phyloP scores from a whole-genome alignment of 2,888 invertebrate species.

The Copidosoma aretas region DNA sequence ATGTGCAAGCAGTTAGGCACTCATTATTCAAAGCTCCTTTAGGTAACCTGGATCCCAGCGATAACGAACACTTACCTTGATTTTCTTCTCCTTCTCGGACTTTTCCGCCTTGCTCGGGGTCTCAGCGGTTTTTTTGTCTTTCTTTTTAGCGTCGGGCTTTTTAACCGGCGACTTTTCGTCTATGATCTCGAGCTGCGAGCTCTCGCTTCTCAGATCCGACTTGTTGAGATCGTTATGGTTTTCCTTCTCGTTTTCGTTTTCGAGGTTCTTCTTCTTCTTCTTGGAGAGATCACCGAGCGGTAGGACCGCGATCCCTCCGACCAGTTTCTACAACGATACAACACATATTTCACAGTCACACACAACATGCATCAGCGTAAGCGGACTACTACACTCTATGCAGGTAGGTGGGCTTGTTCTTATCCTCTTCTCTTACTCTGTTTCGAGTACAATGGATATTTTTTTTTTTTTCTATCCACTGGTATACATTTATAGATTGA shows the following conservation, averaged over 20 bases:
- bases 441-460: slow-evolving; percentile 7
- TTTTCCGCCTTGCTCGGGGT: slow-evolving; percentile 60
- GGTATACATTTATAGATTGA: no score
- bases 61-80: slow-evolving; percentile 61
- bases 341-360: slow-evolving; percentile 55
- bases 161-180: slow-evolving; percentile 52
- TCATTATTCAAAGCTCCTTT: background rate
- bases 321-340: slow-evolving; percentile 73
- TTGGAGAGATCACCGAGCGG: slow-evolving; percentile 69
- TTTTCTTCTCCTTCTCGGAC: slow-evolving; percentile 61
- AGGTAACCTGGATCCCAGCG: background rate
- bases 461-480: slow-evolving; percentile 1
- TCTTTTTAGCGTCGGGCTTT: slow-evolving; percentile 59
- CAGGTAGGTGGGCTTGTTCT: slow-evolving; percentile 4
- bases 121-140: slow-evolving; percentile 58
- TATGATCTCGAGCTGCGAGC: slow-evolving; percentile 51
- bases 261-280: slow-evolving; percentile 67
- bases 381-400: slow-evolving; percentile 20
- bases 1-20: background rate
- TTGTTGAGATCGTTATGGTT: slow-evolving; percentile 64
- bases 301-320: slow-evolving; percentile 84
- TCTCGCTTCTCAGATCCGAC: slow-evolving; percentile 54
- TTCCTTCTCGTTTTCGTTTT: slow-evolving; percentile 69
- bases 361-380: slow-evolving; percentile 8
- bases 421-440: slow-evolving; percentile 12